Percentiles rank a stretch among this genome's conserved stretches.
Evolutionary conservation across 2,888 invertebrate genomes (phyloP).

Genomic region (Macrophya alboannulata): DNA sequence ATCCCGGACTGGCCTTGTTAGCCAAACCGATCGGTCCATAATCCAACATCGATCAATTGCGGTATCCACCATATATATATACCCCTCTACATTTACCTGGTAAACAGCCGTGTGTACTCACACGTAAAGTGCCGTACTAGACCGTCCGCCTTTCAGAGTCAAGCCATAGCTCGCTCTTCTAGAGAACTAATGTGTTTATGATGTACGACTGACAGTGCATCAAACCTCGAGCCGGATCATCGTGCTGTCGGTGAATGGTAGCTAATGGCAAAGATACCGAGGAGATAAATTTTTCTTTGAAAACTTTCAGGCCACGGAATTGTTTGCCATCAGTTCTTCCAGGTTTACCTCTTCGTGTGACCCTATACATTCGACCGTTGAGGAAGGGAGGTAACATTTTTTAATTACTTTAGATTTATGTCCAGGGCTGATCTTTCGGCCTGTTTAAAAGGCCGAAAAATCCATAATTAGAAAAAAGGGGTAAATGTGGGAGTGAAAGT

Average conservation of each 20-base stretch:
- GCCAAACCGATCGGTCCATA: constrained; percentile 64
- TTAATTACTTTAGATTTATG: not conserved
- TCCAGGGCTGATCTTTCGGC: not conserved
- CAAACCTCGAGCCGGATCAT: constrained; percentile 70
- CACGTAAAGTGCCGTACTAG: not conserved
- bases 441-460: constrained; percentile 11
- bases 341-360: not conserved
- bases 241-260: constrained; percentile 45
- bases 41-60: constrained; percentile 60
- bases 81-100: not conserved
- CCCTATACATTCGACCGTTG: not conserved
- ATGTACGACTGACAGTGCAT: constrained; percentile 77
- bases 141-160: not conserved
- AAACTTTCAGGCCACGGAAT: not conserved
- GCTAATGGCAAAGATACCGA: constrained; percentile 28
- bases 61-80: constrained; percentile 42
- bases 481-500: not conserved
- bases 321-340: not conserved
- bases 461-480: not conserved
- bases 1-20: constrained; percentile 69
- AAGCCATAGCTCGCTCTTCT: not conserved
- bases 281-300: not conserved
- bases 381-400: not conserved
- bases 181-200: constrained; percentile 77
- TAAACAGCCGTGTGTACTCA: constrained; percentile 33